These are phyloP conservation scores for Danaus melanippus DNA, from an alignment of 1,140 invertebrate species.

Conservation along the genomic window DNA sequence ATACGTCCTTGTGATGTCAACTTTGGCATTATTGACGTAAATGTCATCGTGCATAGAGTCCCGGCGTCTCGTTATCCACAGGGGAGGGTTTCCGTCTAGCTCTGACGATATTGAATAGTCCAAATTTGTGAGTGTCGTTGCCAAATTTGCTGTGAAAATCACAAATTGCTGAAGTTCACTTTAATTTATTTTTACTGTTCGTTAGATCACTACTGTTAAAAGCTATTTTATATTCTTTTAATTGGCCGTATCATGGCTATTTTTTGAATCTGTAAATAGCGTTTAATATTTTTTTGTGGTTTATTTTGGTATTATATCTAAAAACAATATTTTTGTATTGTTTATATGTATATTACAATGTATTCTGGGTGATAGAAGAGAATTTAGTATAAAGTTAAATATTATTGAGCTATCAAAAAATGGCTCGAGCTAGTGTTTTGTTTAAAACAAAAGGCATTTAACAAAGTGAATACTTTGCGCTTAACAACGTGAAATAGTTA, in stretches of 20 bases:
- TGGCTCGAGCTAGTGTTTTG: background rate
- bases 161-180: slow-evolving; percentile 11
- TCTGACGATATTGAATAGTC: slow-evolving; percentile 79
- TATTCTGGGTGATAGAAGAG: too few relatives aligned
- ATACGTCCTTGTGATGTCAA: slow-evolving; percentile 80
- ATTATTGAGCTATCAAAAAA: background rate
- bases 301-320: too few relatives aligned
- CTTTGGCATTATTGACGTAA: slow-evolving; percentile 86
- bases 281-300: too few relatives aligned
- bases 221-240: too few relatives aligned
- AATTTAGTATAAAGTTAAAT: background rate
- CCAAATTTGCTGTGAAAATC: slow-evolving; percentile 76
- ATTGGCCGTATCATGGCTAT: too few relatives aligned
- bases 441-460: too few relatives aligned
- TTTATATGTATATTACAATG: too few relatives aligned
- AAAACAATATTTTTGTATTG: too few relatives aligned
- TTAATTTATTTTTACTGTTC: too few relatives aligned
- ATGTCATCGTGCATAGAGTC: slow-evolving; percentile 77
- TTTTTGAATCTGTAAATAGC: too few relatives aligned
- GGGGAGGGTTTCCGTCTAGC: slow-evolving; percentile 83
- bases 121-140: slow-evolving; percentile 79
- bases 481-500: slow-evolving; percentile 22
- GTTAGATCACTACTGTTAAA: too few relatives aligned
- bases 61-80: slow-evolving; percentile 81
- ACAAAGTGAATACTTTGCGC: slow-evolving; percentile 9